phyloP scores from a whole-genome alignment of 2,888 invertebrate genomes.

The Kryphioiulus occultus region DNA sequence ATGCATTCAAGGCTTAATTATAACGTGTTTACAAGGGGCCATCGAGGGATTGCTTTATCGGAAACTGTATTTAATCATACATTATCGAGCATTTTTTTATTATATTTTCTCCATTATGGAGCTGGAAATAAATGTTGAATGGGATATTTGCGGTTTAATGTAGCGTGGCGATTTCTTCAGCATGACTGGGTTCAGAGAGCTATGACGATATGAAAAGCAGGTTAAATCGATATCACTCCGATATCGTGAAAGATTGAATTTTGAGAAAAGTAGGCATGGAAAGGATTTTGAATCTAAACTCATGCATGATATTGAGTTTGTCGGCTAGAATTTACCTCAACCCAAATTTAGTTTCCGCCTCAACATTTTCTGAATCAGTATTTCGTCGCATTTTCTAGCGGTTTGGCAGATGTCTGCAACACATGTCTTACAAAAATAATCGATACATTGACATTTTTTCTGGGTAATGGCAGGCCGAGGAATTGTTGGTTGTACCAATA shows the following conservation, averaged over 20 bases:
- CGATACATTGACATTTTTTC: constrained; percentile 11
- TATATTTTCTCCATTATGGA: neutral
- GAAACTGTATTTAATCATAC: no score
- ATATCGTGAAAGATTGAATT: neutral
- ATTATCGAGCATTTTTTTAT: neutral
- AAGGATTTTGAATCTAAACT: neutral
- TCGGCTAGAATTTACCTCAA: neutral
- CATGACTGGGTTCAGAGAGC: neutral
- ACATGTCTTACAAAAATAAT: neutral
- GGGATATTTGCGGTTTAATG: neutral
- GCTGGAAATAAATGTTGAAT: neutral
- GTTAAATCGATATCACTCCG: neutral
- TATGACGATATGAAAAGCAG: neutral
- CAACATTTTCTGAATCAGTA: neutral
- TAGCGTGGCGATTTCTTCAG: neutral
- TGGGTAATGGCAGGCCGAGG: neutral
- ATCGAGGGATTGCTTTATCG: neutral
- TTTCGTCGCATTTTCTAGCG: neutral
- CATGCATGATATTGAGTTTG: neutral
- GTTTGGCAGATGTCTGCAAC: constrained; percentile 9
- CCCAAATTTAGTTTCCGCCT: neutral
- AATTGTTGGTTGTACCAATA: neutral
- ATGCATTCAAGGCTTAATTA: no score
- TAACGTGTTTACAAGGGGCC: neutral
- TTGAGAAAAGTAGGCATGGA: neutral